phyloP scores from a whole-genome alignment of 64 coral and sea anemone genomes.

The Cladopsammia gracilis region DNA sequence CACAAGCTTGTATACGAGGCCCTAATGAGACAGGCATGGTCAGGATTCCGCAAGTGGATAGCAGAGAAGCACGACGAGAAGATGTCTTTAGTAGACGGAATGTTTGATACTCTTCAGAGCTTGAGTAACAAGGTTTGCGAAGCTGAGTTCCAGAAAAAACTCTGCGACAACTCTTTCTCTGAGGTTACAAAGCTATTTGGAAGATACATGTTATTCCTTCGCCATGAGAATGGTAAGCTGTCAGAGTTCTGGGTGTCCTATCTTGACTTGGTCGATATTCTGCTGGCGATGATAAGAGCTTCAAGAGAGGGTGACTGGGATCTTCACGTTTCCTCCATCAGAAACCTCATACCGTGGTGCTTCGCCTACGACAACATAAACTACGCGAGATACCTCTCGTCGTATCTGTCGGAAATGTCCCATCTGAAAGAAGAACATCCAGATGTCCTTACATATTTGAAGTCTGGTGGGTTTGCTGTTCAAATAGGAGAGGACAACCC shows the following conservation, averaged over 20 bases:
- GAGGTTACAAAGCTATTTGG: constrained; percentile 9
- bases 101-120: constrained; percentile 24
- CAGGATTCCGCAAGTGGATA: constrained; percentile 47
- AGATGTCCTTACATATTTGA: too few relatives aligned
- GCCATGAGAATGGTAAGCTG: constrained; percentile 6
- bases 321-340: background rate
- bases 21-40: constrained; percentile 63
- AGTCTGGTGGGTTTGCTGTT: too few relatives aligned
- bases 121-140: constrained; percentile 20
- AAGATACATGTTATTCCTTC: background rate
- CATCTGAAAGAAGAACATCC: too few relatives aligned
- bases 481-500: too few relatives aligned
- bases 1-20: too few relatives aligned
- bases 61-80: constrained; percentile 33
- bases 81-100: constrained; percentile 4
- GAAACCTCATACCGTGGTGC: constrained; percentile 18
- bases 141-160: constrained; percentile 30
- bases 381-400: constrained; percentile 29
- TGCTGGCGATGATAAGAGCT: constrained; percentile 4
- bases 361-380: constrained; percentile 46
- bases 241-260: constrained; percentile 28
- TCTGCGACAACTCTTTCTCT: background rate
- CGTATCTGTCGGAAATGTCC: too few relatives aligned
- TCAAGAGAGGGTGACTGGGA: constrained; percentile 44
- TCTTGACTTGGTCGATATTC: constrained; percentile 18